Evolutionary conservation across 2,888 invertebrate genomes (phyloP).

Genomic region (Homarus gammarus): DNA sequence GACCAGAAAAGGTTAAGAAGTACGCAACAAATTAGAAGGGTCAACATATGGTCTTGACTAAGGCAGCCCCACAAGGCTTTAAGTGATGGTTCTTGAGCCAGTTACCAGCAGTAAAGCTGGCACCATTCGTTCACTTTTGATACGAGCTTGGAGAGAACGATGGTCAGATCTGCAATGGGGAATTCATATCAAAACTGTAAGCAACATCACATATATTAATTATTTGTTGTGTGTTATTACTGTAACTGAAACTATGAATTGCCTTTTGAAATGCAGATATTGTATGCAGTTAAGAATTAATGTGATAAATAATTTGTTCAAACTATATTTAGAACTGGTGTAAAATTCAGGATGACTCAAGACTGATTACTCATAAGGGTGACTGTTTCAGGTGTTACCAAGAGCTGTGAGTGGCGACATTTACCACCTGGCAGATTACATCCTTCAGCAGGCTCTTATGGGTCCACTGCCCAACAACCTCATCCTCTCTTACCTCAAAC

Average conservation of each 20-base stretch:
- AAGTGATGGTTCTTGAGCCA: constrained; percentile 69
- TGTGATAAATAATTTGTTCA: no score
- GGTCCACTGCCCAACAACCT: constrained; percentile 95
- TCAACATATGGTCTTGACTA: not conserved
- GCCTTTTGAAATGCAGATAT: no score
- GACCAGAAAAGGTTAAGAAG: not conserved
- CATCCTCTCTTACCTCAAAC: constrained; percentile 93
- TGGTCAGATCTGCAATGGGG: constrained; percentile 98
- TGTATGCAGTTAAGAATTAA: no score
- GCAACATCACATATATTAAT: not conserved
- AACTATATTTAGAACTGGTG: no score
- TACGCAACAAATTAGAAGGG: not conserved
- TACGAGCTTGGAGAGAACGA: constrained; percentile 95
- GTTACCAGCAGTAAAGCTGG: constrained; percentile 72
- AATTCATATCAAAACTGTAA: constrained; percentile 91
- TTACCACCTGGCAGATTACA: constrained; percentile 88
- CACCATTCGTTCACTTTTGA: constrained; percentile 82
- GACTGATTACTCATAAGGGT: not conserved
- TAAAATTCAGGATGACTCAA: no score
- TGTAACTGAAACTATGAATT: not conserved
- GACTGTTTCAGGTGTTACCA: constrained; percentile 69
- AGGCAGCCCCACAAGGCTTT: not conserved
- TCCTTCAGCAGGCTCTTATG: constrained; percentile 94
- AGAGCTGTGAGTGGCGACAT: constrained; percentile 78
- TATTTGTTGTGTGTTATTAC: not conserved